A percentile compares a stretch with the other conserved stretches of the same genome.
phyloP scores from a whole-genome alignment of 2,113 vertebrate species.

The Pipa parva region DNA sequence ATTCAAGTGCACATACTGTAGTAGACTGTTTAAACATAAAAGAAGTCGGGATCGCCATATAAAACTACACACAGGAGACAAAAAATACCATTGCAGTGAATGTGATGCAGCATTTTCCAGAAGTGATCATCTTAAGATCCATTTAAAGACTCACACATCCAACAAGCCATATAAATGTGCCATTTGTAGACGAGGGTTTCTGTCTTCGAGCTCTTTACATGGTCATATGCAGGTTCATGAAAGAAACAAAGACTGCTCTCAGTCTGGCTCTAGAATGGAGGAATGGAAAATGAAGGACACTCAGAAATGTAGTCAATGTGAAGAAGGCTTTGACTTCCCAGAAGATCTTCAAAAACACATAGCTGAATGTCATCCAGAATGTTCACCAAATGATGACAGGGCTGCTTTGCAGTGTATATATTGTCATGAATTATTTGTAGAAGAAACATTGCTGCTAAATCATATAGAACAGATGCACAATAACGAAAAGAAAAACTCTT shows the following conservation, averaged over 20 bases:
- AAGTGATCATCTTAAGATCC: constrained; percentile 97
- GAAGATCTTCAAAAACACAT: constrained; percentile 97
- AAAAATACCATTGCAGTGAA: constrained; percentile 96
- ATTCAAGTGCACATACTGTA: constrained; percentile 95
- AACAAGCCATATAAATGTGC: constrained; percentile 98
- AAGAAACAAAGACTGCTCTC: constrained; percentile 80
- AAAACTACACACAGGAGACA: constrained; percentile 95
- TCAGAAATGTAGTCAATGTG: constrained; percentile 94
- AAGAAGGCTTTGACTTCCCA: constrained; percentile 94
- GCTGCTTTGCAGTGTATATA: constrained; percentile 90
- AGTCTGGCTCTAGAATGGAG: constrained; percentile 75
- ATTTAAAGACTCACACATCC: constrained; percentile 97
- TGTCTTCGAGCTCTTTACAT: constrained; percentile 90
- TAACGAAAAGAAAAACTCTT: constrained; percentile 84
- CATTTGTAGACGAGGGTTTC: constrained; percentile 92
- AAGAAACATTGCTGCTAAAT: constrained; percentile 83
- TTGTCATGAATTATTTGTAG: constrained; percentile 91
- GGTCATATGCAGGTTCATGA: constrained; percentile 98
- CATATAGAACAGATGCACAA: constrained; percentile 90
- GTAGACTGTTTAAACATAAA: constrained; percentile 96
- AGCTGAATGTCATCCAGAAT: constrained; percentile 92
- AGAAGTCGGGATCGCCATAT: constrained; percentile 94
- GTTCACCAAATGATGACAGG: constrained; percentile 86
- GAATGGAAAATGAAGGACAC: constrained; percentile 94
- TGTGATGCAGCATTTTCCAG: constrained; percentile 94